phyloP scores from a whole-genome alignment of 2,797 vertebrate species.

The Cossypha dichroa region DNA sequence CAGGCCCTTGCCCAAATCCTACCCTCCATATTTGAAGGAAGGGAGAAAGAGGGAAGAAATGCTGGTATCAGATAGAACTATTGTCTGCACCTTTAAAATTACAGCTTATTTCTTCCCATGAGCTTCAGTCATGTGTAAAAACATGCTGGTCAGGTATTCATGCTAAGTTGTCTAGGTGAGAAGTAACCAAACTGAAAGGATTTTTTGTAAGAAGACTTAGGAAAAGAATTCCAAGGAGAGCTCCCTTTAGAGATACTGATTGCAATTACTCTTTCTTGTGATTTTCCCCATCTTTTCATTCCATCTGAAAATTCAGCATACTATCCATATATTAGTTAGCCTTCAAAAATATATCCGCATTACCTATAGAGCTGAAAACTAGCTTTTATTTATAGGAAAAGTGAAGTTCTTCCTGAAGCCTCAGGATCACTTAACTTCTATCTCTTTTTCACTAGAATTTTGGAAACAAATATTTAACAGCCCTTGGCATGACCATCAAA shows the following conservation, averaged over 20 bases:
- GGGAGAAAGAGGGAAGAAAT: not conserved
- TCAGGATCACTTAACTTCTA: not conserved
- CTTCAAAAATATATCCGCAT: not conserved
- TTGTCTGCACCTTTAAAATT: not conserved
- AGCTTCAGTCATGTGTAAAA: not conserved
- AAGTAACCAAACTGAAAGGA: not conserved
- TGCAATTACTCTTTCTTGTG: not conserved
- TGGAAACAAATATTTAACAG: not conserved
- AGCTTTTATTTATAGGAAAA: not conserved
- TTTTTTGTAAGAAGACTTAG: not conserved
- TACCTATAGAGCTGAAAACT: not conserved
- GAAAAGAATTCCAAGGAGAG: not conserved
- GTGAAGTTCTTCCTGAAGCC: not conserved
- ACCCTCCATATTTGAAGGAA: not conserved
- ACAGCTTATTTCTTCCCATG: not conserved
- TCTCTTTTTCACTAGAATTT: not conserved
- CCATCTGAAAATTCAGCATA: not conserved
- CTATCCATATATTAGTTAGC: not conserved
- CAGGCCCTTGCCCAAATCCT: not conserved
- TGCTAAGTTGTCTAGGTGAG: not conserved
- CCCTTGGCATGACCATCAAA: not conserved
- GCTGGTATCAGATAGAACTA: not conserved
- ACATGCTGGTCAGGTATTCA: not conserved
- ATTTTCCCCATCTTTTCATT: not conserved
- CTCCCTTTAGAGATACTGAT: not conserved